Evolutionary conservation across 2,888 invertebrate genomes (phyloP).

Genomic region (Ecdyonurus torrentis): DNA sequence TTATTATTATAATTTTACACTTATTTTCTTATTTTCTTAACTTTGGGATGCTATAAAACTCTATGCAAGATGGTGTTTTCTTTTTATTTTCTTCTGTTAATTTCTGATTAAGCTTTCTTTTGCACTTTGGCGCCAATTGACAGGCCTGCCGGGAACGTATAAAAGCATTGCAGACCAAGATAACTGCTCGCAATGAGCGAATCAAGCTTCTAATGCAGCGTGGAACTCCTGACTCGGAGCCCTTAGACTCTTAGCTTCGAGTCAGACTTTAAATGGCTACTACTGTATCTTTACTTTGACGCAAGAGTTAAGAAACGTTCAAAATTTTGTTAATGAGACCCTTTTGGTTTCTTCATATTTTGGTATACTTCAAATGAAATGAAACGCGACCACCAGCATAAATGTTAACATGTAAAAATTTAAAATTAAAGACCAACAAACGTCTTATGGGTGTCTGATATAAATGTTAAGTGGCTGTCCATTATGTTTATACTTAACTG

Average conservation of each 20-base stretch:
- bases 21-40: conserved; percentile 8
- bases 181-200: conserved; percentile 72
- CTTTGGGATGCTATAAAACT: conserved; percentile 11
- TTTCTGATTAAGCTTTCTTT: conserved; percentile 8
- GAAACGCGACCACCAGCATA: conserved; percentile 15
- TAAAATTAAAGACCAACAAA: background rate
- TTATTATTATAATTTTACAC: conserved; percentile 15
- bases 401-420: background rate
- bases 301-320: background rate
- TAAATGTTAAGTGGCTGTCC: background rate
- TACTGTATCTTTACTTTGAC: conserved; percentile 1
- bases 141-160: conserved; percentile 74
- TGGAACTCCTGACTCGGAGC: conserved; percentile 67
- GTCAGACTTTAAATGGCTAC: conserved; percentile 14
- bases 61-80: conserved; percentile 2
- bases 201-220: conserved; percentile 74
- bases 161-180: conserved; percentile 72
- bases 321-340: background rate
- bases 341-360: no score
- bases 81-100: conserved; percentile 5
- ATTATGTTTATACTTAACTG: background rate
- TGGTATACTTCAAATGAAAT: conserved; percentile 13
- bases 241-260: conserved; percentile 44
- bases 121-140: conserved; percentile 12
- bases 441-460: background rate